Evolutionary conservation across 2,797 vertebrate genomes (phyloP), one percentile per base, ranked within the genome.

Genomic region (Microcaecilia unicolor): DNA sequence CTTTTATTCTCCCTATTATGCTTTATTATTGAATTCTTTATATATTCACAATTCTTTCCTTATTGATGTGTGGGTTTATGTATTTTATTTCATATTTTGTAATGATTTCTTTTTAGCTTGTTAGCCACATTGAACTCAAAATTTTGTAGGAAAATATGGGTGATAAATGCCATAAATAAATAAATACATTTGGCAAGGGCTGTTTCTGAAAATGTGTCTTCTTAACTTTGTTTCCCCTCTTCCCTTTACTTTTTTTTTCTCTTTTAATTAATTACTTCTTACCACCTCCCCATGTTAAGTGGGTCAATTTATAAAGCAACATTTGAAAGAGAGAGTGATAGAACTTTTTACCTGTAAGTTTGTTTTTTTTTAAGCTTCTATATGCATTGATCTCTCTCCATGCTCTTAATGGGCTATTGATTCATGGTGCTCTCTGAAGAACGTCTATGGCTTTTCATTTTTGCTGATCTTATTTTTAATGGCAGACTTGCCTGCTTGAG

Each of bases 101-200:
- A n/a, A n/a, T n/a, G n/a, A n/a, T n/a, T n/a, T n/a, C n/a, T n/a
- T n/a, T n/a, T n/a, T n/a, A n/a, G n/a, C n/a, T n/a, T n/a, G n/a
- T n/a, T n/a, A n/a, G n/a, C n/a, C n/a, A n/a, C n/a, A n/a, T n/a
- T n/a, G n/a, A n/a, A n/a, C n/a, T n/a, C n/a, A n/a, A n/a, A n/a
- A n/a, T n/a, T n/a, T n/a, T n/a, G n/a, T n/a, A n/a, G n/a, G n/a
- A n/a, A n/a, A n/a, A n/a, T n/a, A n/a, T n/a, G n/a, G n/a, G n/a
- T n/a, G n/a, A n/a, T n/a, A n/a, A n/a, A n/a, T n/a, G n/a, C n/a
- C n/a, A n/a, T n/a, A n/a, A n/a, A n/a, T n/a, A n/a, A n/a, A n/a
- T n/a, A n/a, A n/a, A n/a, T n/a, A n/a, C n/a, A n/a, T n/a, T 59
- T 50, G 53, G 55, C 35, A 62, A 41, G 50, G 41, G 52, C 27